Conservation (phyloP, 1,140 invertebrate genomes). For the Scaptomyza hsui region DNA sequence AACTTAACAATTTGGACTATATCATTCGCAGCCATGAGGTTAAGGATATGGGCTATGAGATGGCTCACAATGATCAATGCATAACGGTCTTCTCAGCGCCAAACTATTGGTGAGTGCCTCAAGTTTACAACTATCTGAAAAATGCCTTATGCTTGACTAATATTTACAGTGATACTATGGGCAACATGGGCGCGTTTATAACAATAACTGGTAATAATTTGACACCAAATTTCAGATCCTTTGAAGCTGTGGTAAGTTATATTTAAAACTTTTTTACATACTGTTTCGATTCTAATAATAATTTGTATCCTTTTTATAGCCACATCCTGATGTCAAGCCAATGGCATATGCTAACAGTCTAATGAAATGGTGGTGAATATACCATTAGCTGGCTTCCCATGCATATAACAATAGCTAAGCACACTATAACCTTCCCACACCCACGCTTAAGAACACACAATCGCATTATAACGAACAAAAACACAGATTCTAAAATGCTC, state of each 20-base stretch:
- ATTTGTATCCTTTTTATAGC: constrained; percentile 86
- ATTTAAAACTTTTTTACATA: no score
- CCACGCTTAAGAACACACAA: constrained; percentile 65
- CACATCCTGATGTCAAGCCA: constrained; percentile 98
- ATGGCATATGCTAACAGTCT: constrained; percentile 96
- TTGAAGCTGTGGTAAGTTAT: constrained; percentile 90
- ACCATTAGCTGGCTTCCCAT: constrained; percentile 52
- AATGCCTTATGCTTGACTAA: background rate
- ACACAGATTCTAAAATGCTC: constrained; percentile 40
- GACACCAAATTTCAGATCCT: constrained; percentile 95
- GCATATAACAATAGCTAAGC: constrained; percentile 70
- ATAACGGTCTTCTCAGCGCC: constrained; percentile 99
- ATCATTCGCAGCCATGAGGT: constrained; percentile 99
- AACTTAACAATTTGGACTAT: constrained; percentile 95
- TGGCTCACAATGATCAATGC: constrained; percentile 96
- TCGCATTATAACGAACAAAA: constrained; percentile 46
- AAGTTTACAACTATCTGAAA: background rate
- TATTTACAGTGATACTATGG: constrained; percentile 96
- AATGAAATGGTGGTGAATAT: constrained; percentile 80
- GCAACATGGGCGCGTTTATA: constrained; percentile 99
- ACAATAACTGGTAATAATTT: constrained; percentile 96
- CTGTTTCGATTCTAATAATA: background rate
- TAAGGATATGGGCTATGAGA: constrained; percentile 97
- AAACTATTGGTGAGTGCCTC: constrained; percentile 95
- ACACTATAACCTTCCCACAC: constrained; percentile 44